Conservation (phyloP, 1,140 invertebrate species). For the Batillaria attramentaria region DNA sequence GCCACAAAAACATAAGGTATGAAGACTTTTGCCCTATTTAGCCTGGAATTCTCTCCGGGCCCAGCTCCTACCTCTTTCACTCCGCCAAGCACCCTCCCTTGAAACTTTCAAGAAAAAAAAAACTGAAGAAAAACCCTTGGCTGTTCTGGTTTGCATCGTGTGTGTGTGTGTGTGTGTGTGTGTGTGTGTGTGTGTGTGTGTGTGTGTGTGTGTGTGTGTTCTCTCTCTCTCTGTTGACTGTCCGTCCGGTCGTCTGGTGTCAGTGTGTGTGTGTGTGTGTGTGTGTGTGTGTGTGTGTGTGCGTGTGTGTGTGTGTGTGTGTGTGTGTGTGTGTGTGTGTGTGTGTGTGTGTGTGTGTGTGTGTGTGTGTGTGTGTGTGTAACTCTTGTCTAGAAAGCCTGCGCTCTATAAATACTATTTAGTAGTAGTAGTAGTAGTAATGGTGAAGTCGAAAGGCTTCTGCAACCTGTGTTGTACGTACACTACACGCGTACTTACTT, state of each 20-base stretch:
- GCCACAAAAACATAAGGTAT: too few species aligned
- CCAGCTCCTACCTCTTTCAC: too few species aligned
- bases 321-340: not conserved
- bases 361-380: not conserved
- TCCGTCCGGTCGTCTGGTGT: not conserved
- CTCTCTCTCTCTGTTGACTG: not conserved
- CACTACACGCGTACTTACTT: not conserved
- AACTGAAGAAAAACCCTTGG: not conserved
- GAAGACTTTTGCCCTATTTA: not conserved
- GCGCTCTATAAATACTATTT: too few species aligned
- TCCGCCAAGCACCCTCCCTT: not conserved
- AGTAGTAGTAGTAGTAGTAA: not conserved
- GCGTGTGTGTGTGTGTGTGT: not conserved
- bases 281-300: not conserved
- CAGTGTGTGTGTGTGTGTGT: not conserved
- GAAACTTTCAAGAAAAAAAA: not conserved
- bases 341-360: not conserved
- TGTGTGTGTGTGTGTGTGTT: not conserved
- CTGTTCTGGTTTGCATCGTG: not conserved
- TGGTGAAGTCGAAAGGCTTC: not conserved
- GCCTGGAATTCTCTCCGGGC: too few species aligned
- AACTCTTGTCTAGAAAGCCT: not conserved
- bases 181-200: slow-evolving; percentile 2
- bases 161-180: not conserved
- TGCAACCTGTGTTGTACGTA: not conserved